Conservation (phyloP, 1,140 invertebrate genomes). For the Olivierus martensii region DNA sequence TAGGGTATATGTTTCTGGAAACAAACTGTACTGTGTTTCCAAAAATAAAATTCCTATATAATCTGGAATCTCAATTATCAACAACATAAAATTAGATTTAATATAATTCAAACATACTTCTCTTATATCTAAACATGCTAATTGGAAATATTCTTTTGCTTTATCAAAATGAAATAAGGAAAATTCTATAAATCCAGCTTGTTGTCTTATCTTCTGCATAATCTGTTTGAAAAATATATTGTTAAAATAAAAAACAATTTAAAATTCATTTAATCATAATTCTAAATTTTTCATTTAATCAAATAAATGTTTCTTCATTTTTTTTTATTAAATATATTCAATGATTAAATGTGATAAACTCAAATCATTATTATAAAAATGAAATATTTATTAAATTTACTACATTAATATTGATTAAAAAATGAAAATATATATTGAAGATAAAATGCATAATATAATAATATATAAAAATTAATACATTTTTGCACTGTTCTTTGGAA, state of each 20-base stretch:
- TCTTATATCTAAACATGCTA: conserved; percentile 32
- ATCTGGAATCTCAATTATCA: too few relatives aligned
- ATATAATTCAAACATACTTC: conserved; percentile 29
- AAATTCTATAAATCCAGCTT: conserved; percentile 39
- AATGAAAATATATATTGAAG: background rate
- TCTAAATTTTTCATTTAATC: too few relatives aligned
- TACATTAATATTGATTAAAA: background rate
- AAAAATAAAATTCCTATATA: too few relatives aligned
- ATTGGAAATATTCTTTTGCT: conserved; percentile 32
- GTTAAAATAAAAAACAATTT: background rate
- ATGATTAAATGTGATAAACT: too few relatives aligned
- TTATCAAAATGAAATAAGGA: conserved; percentile 34
- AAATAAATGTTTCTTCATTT: too few relatives aligned
- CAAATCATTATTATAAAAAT: too few relatives aligned
- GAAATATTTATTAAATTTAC: too few relatives aligned
- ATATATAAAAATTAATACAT: conserved; percentile 22
- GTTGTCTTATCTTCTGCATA: conserved; percentile 30
- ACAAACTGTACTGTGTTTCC: too few relatives aligned
- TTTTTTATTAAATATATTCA: too few relatives aligned
- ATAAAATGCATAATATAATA: background rate
- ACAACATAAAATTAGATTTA: too few relatives aligned
- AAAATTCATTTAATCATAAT: too few relatives aligned
- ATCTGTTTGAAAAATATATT: conserved; percentile 15
- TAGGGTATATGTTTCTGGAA: too few relatives aligned
- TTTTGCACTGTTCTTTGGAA: conserved; percentile 32